Evolutionary conservation across 2,113 vertebrate species (phyloP), one percentile per base, ranked within the genome.

Genomic region (Ctenomys sociabilis): DNA sequence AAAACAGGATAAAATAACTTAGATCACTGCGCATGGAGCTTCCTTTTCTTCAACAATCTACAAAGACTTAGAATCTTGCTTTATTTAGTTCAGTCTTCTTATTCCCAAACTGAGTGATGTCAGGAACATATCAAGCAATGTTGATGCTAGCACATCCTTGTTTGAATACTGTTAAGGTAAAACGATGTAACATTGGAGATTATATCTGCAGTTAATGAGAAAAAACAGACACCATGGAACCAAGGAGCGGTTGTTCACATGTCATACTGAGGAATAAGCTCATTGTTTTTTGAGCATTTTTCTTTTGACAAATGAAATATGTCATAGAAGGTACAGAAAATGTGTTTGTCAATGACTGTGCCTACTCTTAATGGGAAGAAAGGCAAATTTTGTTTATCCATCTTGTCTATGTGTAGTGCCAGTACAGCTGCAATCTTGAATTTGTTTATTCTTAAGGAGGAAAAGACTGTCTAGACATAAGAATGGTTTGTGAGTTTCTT

Each of bases 391-490:
- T 96, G 88, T 96, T 95, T 97, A 93, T 52, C 54, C 75, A 0
- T 77, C 87, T 70, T 87, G 95, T 92, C 94, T 92, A 64, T 32
- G 37, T 78, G 54, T 30, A 85, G 57, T 0, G 9, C 61, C 90
- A 95, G 1, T 28, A 24, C 85, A 96, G 93, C 96, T 96, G 96
- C 85, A 78, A 26, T 77, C 64, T 83, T 97, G 82, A 63, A 68
- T 93, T 63, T 96, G 90, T 96, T 97, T 95, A 96, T 59, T 85
- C 92, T 96, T 37, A 82, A 91, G 80, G 77, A 96, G 96, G 91
- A 96, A 96, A 75, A 94, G 37, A 92, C 49, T 37, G 92, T 96
- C 95, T 95, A 97, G 96, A 97, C 94, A 66, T 78, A 95, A 84
- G 94, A 91, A 96, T 83, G 54, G 49, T 4, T 68, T 66, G 37